Conservation (phyloP, 1,140 invertebrate genomes). For the Drosophila erecta region DNA sequence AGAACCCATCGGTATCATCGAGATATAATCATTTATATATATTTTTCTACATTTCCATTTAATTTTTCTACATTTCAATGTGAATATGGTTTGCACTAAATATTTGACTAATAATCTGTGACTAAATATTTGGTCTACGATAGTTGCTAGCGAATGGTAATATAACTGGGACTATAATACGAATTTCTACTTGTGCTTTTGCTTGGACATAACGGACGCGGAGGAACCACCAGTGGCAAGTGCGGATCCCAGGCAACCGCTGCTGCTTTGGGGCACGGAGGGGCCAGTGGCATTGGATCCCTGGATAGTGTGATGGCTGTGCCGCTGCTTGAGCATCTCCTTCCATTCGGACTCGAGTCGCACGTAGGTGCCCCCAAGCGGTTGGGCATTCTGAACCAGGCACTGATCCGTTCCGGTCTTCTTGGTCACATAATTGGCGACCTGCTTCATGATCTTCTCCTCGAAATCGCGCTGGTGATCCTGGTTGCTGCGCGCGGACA, state of each 20-base stretch:
- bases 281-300: slow-evolving; percentile 16
- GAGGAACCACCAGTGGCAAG: slow-evolving; percentile 16
- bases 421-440: slow-evolving; percentile 87
- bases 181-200: slow-evolving; percentile 67
- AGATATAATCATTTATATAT: background rate
- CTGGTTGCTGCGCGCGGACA: slow-evolving; percentile 92
- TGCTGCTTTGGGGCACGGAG: slow-evolving; percentile 31
- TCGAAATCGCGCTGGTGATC: slow-evolving; percentile 93
- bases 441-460: slow-evolving; percentile 89
- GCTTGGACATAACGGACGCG: slow-evolving; percentile 57
- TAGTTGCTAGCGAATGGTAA: slow-evolving; percentile 2
- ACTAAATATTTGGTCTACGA: slow-evolving; percentile 53
- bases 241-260: slow-evolving; percentile 31
- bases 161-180: background rate
- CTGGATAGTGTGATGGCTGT: slow-evolving; percentile 56
- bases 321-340: slow-evolving; percentile 85
- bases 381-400: slow-evolving; percentile 49
- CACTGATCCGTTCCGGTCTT: slow-evolving; percentile 75
- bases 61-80: slow-evolving; percentile 1
- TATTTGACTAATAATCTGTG: slow-evolving; percentile 30
- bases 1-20: too few species aligned
- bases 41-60: slow-evolving; percentile 8
- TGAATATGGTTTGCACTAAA: slow-evolving; percentile 26
- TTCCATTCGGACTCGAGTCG: slow-evolving; percentile 90
- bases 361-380: slow-evolving; percentile 89